phyloP scores from a whole-genome alignment of 2,113 vertebrate genomes.

The Entomyzon cyanotis region DNA sequence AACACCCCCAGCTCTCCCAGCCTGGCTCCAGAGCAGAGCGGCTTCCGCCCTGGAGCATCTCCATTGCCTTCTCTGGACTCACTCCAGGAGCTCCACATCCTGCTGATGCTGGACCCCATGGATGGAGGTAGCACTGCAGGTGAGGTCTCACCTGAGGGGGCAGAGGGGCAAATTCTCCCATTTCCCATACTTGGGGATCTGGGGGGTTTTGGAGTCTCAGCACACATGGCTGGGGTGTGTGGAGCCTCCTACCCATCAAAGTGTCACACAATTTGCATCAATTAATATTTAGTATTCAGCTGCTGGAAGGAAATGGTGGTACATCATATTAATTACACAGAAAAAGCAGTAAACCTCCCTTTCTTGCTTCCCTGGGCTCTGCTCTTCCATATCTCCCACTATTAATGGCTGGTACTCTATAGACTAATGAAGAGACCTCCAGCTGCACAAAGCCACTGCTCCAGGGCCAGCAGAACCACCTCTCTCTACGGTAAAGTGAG shows the following conservation, averaged over 20 bases:
- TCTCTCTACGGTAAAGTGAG: not conserved
- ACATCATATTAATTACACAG: not conserved
- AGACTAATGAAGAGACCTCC: fast-evolving
- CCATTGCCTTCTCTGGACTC: fast-evolving
- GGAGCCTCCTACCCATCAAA: not conserved
- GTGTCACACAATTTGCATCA: not conserved
- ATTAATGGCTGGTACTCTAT: not conserved
- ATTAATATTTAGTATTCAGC: not conserved
- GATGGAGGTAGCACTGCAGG: not conserved
- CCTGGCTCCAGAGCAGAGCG: not conserved
- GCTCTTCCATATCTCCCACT: not conserved
- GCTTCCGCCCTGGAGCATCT: not conserved
- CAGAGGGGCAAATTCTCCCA: not conserved
- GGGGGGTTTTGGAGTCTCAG: not conserved
- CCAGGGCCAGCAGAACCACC: not conserved
- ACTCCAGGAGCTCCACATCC: fast-evolving
- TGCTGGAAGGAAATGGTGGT: not conserved
- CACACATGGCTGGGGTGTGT: not conserved
- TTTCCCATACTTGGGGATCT: not conserved
- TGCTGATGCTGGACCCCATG: not conserved
- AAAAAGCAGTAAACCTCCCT: not conserved
- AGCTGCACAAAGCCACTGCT: not conserved
- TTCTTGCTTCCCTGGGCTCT: not conserved
- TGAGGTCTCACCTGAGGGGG: not conserved
- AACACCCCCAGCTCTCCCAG: not conserved